Base-by-base conservation (phyloP, 2,113 vertebrate species). In the Coturnix japonica region DNA sequence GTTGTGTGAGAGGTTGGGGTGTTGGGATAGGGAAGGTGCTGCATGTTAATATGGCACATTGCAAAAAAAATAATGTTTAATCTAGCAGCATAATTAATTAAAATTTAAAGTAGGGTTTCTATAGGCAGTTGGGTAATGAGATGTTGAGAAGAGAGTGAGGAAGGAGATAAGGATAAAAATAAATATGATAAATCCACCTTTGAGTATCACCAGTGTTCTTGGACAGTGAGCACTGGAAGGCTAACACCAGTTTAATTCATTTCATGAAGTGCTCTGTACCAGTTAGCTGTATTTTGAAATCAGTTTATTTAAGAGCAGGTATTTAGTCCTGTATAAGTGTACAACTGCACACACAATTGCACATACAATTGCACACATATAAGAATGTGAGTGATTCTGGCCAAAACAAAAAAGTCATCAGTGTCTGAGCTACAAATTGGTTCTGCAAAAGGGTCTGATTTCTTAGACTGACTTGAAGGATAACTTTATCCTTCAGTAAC, bases 11-110 rank as follows among this genome's bases (percentile, higher is more conserved):
- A 88, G n/a, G 12, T 57, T 39, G 8, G n/a, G n/a, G 22, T 60
- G 12, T 2, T 4, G 51, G 13, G 16, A 4, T 17, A 80, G 19
- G 19, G 12, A 72, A 0, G 0, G 8, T 51, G 17, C 4, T 76
- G 26, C 8, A 64, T 6, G 5, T 4, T 33, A 23, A 59, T 82
- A 19, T 20, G 31, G 20, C 13, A 88, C 65, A 83, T 4, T 59
- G 20, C 19, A 87, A 74, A 89, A 20, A 31, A 80, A 73, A 80
- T 16, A 37, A 37, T 37, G 37, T 8, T 83, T 56, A 77, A 60
- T 70, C 39, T n/a, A 70, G 30, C 35, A 18, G 43, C 35, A 51
- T 19, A 35, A 66, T 44, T 1, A 33, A 39, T 69, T 75, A 26
- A 85, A 76, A 69, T 90, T 88, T 85, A 80, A 77, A 74, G 71